phyloP scores from a whole-genome alignment of 2,797 vertebrate genomes.

The Heterohyrax brucei region DNA sequence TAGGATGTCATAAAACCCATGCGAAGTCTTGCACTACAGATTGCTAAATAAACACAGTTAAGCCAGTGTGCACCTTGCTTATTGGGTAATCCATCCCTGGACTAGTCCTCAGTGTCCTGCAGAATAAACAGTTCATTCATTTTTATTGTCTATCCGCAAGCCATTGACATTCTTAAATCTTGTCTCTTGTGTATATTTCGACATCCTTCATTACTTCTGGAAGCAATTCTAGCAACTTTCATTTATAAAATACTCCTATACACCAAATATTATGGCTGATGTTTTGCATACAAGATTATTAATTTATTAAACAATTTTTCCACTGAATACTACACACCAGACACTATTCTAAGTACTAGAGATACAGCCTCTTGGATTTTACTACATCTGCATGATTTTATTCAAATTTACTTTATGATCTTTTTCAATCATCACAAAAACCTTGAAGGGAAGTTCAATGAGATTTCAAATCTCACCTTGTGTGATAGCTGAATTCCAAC shows the following conservation, averaged over 20 bases:
- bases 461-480: background rate
- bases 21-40: too few relatives aligned
- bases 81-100: too few relatives aligned
- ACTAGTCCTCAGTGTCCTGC: background rate
- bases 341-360: background rate
- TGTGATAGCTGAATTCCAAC: background rate
- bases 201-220: background rate
- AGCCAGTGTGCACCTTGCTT: too few relatives aligned
- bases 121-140: constrained; percentile 17
- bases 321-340: background rate
- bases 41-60: too few relatives aligned
- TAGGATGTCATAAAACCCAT: too few relatives aligned
- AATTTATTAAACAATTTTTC: constrained; percentile 11
- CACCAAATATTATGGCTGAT: background rate
- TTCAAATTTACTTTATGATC: constrained; percentile 37
- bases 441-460: constrained; percentile 18
- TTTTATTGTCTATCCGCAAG: background rate
- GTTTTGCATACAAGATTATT: constrained; percentile 49
- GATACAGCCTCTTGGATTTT: background rate
- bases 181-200: background rate
- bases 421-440: constrained; percentile 31
- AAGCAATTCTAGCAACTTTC: constrained; percentile 23
- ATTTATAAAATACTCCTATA: background rate
- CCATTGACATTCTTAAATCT: constrained; percentile 6
- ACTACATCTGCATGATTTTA: constrained; percentile 34